Conservation (phyloP, 2,888 invertebrate species). For the Lapara coniferarum region DNA sequence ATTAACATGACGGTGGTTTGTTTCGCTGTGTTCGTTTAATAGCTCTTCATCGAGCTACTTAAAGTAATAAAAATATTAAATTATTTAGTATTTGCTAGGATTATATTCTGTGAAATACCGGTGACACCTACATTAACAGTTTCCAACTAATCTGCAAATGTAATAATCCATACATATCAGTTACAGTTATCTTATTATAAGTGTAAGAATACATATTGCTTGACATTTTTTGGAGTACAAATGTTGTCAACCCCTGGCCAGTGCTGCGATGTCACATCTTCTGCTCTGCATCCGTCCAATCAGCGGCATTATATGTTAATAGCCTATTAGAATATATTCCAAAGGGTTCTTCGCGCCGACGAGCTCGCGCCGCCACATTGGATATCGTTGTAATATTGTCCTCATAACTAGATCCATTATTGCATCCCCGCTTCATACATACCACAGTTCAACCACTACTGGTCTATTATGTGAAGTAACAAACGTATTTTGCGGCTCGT, state of each 20-base stretch:
- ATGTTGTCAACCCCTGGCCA: constrained; percentile 54
- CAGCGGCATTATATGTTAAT: constrained; percentile 84
- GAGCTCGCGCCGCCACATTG: constrained; percentile 54
- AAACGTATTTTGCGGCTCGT: constrained; percentile 32
- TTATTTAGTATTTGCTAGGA: too few relatives aligned
- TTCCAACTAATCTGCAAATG: too few relatives aligned
- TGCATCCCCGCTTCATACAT: constrained; percentile 36
- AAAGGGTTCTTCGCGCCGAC: constrained; percentile 70
- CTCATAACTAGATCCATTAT: constrained; percentile 43
- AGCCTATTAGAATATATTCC: constrained; percentile 81
- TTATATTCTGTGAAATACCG: too few relatives aligned
- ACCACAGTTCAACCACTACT: constrained; percentile 47
- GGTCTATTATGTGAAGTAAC: constrained; percentile 49
- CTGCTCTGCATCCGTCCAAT: constrained; percentile 84
- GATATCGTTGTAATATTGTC: constrained; percentile 20
- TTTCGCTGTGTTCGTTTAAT: background rate
- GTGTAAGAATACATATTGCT: background rate
- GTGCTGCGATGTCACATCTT: constrained; percentile 68
- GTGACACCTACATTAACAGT: too few relatives aligned
- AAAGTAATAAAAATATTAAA: too few relatives aligned
- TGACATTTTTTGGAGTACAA: constrained; percentile 34
- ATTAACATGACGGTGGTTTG: background rate
- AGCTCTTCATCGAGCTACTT: background rate
- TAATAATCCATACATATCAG: too few relatives aligned
- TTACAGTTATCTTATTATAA: too few relatives aligned